A percentile compares a stretch with the other conserved stretches of the same genome.
Conservation (phyloP, 2,888 invertebrate genomes). For the Euzophera pinguis region DNA sequence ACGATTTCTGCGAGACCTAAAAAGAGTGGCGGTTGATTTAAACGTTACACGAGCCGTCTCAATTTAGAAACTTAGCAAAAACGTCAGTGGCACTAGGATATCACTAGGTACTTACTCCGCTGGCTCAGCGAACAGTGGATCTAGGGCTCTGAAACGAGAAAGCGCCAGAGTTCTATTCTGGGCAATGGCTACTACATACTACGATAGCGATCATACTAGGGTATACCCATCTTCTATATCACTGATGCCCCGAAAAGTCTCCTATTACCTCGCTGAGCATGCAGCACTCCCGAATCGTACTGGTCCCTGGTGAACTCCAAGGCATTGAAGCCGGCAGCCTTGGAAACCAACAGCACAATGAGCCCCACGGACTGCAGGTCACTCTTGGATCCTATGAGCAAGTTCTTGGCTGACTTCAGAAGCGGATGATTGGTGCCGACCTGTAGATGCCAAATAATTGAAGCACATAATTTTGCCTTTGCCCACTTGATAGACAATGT, state of each 20-base stretch:
- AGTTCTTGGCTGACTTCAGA: conserved; percentile 64
- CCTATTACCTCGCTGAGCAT: conserved; percentile 58
- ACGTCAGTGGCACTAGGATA: no score
- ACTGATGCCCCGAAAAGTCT: no score
- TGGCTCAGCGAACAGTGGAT: no score
- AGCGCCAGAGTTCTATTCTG: no score
- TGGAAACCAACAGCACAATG: conserved; percentile 59
- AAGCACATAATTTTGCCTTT: background rate
- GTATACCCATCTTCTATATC: no score
- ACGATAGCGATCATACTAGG: no score
- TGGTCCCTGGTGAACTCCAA: conserved; percentile 42
- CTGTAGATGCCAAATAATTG: conserved; percentile 26
- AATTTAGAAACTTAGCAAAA: no score
- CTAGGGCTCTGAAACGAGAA: no score
- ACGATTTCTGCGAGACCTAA: conserved; percentile 63
- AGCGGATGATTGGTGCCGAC: conserved; percentile 69
- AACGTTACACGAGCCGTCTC: no score
- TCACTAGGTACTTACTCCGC: no score
- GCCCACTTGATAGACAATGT: no score
- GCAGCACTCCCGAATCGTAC: conserved; percentile 59
- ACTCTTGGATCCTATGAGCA: conserved; percentile 66
- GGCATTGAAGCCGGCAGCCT: conserved; percentile 57
- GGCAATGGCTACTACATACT: no score
- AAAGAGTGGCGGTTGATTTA: background rate
- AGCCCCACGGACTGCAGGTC: conserved; percentile 68